Percentiles rank a stretch among this genome's conserved stretches.
These are phyloP conservation scores for Nyctalus aviator DNA, from an alignment of 2,797 vertebrate genomes.

Conservation along the genomic window DNA sequence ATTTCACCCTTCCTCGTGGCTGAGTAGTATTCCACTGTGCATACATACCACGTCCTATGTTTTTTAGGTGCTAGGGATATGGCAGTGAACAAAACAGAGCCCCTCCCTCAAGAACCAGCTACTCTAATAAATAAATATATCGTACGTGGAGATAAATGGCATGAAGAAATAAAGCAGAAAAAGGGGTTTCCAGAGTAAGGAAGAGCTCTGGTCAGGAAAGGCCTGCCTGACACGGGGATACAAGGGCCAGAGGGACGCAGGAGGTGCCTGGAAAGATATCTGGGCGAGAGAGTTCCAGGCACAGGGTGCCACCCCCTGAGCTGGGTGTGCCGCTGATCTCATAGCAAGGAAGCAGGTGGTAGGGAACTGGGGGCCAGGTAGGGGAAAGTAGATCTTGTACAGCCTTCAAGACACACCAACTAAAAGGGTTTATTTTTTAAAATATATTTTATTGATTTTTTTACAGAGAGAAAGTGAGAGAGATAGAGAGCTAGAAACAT, in stretches of 20 bases:
- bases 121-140: neutral
- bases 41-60: too few relatives aligned
- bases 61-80: neutral
- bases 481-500: too few relatives aligned
- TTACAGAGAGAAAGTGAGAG: too few relatives aligned
- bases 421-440: neutral
- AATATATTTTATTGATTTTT: neutral
- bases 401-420: neutral
- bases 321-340: neutral
- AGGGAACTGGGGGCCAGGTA: neutral
- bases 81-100: neutral
- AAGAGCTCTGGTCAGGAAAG: neutral
- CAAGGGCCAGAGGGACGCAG: neutral
- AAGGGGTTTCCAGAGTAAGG: neutral
- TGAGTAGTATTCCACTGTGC: too few relatives aligned
- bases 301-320: neutral
- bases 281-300: neutral
- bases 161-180: neutral
- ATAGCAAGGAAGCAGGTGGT: neutral
- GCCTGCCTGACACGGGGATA: neutral
- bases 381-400: neutral
- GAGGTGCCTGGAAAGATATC: neutral
- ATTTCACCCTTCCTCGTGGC: too few relatives aligned
- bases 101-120: neutral
- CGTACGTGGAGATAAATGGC: neutral